Evolutionary conservation across 2,797 vertebrate species (phyloP).

Genomic region (Lithobates pipiens): DNA sequence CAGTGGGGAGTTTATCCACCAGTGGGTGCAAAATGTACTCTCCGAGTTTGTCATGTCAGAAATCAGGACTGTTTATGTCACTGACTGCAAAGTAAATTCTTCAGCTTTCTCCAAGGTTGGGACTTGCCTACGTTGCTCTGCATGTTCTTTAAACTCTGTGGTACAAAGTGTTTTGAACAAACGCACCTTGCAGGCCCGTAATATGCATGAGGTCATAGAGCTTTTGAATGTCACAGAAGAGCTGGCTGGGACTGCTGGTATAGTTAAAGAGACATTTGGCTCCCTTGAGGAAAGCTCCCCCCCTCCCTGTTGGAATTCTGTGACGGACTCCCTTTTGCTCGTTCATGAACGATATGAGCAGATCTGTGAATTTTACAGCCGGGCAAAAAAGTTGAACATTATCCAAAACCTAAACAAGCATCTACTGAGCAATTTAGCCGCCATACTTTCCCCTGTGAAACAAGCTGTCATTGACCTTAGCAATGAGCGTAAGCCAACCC

Average conservation of each 20-base stretch:
- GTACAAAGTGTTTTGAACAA: constrained; percentile 95
- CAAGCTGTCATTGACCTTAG: constrained; percentile 93
- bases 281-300: constrained; percentile 85
- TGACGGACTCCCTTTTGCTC: constrained; percentile 91
- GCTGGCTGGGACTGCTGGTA: constrained; percentile 85
- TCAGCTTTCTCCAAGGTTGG: constrained; percentile 88
- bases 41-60: constrained; percentile 99
- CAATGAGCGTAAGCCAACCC: constrained; percentile 90
- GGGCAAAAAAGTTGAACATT: constrained; percentile 91
- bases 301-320: constrained; percentile 94
- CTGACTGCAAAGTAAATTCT: constrained; percentile 87
- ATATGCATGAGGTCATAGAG: constrained; percentile 94
- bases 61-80: constrained; percentile 94
- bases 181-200: constrained; percentile 93
- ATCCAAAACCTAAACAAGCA: constrained; percentile 98
- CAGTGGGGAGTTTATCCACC: constrained; percentile 92
- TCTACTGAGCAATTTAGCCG: constrained; percentile 91
- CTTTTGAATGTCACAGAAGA: constrained; percentile 92
- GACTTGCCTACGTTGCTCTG: constrained; percentile 91
- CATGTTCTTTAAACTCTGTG: constrained; percentile 92
- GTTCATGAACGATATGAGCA: constrained; percentile 96
- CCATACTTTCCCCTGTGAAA: constrained; percentile 90
- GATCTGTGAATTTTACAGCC: constrained; percentile 94
- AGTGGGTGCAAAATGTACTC: constrained; percentile 98
- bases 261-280: constrained; percentile 83